Base-by-base conservation (phyloP, 2,113 vertebrate species). In the Bos indicus region DNA sequence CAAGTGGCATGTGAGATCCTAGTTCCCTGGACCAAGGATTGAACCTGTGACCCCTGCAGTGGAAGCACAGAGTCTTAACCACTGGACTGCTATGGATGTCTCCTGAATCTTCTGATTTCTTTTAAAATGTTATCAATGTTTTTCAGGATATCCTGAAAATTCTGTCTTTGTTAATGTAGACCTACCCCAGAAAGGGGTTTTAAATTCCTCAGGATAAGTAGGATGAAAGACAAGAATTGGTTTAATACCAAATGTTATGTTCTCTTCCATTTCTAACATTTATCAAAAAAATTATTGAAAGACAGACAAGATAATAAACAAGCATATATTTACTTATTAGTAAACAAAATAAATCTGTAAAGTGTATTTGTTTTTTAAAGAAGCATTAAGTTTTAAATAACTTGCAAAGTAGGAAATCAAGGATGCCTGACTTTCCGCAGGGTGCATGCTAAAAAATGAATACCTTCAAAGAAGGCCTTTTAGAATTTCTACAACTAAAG, bases 71-170 rank as follows among this genome's bases (percentile, higher is more conserved):
- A 74, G 71, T 7, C 36, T 40, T 43, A 74, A 25, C 21, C 21
- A 25, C 11, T 43, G 71, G 36, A 14, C 36, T 43, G 12, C 21
- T 43, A 26, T 40, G 36, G 60, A 43, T 74, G 71, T 43, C 21
- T 36, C 36, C 36, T 6, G 62, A 89, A 96, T 71, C 7, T 71
- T 94, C 80, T 48, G 56, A 52, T 90, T 94, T 95, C 40, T 51
- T 87, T 93, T 87, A 43, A 92, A 93, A 30, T 94, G 46, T 64
- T 85, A 85, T 14, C n/a, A 96, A 2, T 71, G 30, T 88, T 52
- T 40, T 91, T 78, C 43, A 33, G 28, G 95, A 90, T 91, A 77
- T 91, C 28, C 94, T 80, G 52, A 94, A 97, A 87, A 94, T 85
- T 64, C 43, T 23, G 15, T 71, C n/a, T 90, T 78, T 96, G 23